Base-by-base conservation (phyloP, 2,113 vertebrate genomes). In the Forbesichthys agassizii region DNA sequence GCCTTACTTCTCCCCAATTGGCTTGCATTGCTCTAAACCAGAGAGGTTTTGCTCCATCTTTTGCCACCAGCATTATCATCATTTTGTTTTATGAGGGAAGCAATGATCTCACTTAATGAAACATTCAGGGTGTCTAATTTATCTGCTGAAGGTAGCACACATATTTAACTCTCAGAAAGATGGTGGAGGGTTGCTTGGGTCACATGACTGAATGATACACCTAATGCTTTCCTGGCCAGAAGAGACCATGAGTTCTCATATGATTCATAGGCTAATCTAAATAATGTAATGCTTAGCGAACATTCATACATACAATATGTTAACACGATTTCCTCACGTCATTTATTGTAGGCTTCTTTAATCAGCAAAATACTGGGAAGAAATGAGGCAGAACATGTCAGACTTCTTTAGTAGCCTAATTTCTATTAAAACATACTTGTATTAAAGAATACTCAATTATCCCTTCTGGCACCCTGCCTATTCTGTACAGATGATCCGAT, bases 331-430 rank as follows among this genome's bases (percentile, higher is more conserved):
- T 49, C 56, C 68, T 56, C 20, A 16, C 83, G 78, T 75, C 75
- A 84, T 86, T 80, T 86, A 83, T 78, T 74, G 61, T 77, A 57
- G 70, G 62, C 27, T 74, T 71, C 74, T 71, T 83, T 78, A 68
- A 78, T 87, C 67, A 78, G 59, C 33, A 4, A 61, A 71, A 75
- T 42, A 42, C 36, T 42, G 3, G 36, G 36, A 42, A 6, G 36
- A 42, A 42, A 42, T 42, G 36, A 42, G 36, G 36, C 5, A 8
- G 75, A 88, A 86, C 69, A 55, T 51, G 74, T 47, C 57, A 69
- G 57, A 71, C 63, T 51, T 68, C 63, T 61, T 80, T 59, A 54
- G 64, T 46, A 51, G 84, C 27, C 27, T 27, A 27, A 27, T 27
- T 27, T 27, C 27, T 2, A 27, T 27, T 27, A 27, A 27, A 27